A percentile compares a stretch with the other conserved stretches of the same genome.
Evolutionary conservation across 64 coral and sea anemone species (phyloP).

Genomic region (Actinia equina): DNA sequence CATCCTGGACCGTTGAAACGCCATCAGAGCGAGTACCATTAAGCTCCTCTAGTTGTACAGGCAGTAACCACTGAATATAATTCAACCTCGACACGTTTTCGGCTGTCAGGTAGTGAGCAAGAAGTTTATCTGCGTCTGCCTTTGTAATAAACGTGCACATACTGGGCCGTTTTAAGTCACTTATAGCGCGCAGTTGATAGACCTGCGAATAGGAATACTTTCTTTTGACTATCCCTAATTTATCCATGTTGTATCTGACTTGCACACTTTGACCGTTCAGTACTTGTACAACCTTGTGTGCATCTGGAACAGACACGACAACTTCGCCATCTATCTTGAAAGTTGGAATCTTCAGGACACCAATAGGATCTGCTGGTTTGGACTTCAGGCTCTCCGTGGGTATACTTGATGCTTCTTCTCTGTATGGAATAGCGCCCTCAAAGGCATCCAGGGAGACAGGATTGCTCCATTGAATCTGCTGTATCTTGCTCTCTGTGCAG

Average conservation of each 20-base stretch:
- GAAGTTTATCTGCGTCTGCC: slow-evolving; percentile 54
- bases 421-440: not conserved
- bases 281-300: slow-evolving; percentile 81
- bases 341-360: slow-evolving; percentile 55
- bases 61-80: slow-evolving; percentile 67
- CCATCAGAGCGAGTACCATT: not conserved
- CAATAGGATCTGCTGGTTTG: not conserved
- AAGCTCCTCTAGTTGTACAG: slow-evolving; percentile 35
- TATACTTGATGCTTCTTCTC: not conserved
- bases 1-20: not conserved
- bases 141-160: slow-evolving; percentile 82
- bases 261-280: slow-evolving; percentile 89
- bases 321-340: slow-evolving; percentile 64
- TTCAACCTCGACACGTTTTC: slow-evolving; percentile 41
- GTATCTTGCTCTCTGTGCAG: slow-evolving; percentile 33
- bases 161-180: slow-evolving; percentile 76
- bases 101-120: slow-evolving; percentile 63
- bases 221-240: slow-evolving; percentile 63
- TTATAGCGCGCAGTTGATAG: slow-evolving; percentile 67
- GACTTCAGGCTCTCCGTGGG: not conserved
- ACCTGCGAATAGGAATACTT: slow-evolving; percentile 76
- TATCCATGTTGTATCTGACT: slow-evolving; percentile 78
- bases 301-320: slow-evolving; percentile 80
- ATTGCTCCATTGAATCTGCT: slow-evolving; percentile 49
- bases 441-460: slow-evolving; percentile 49